Evolutionary conservation across 2,113 vertebrate species (phyloP), one percentile per base, ranked within the genome.

Genomic region (Scophthalmus maximus): DNA sequence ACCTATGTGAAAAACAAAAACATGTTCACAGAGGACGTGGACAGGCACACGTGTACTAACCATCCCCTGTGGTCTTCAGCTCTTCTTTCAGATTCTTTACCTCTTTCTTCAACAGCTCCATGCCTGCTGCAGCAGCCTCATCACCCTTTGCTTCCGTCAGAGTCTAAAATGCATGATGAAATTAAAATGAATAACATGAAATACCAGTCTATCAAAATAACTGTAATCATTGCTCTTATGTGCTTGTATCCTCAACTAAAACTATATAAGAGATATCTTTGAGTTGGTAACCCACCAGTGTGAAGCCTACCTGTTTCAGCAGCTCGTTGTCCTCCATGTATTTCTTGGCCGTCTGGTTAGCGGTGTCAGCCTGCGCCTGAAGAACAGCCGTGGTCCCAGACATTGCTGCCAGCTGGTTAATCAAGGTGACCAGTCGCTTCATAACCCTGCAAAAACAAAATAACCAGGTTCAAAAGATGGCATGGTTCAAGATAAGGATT

Each of bases 351-450:
- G 92, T 83, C 83, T 94, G 88, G 68, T 92, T 96, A 27, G 94
- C 91, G 61, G 83, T 89, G 10, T 95, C 95, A 58, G 94, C 94
- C 94, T 97, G 95, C 0, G 3, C 66, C 92, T 96, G 94, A 84
- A 98, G 89, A 49, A 86, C 91, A 49, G 79, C 84, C 23, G 92
- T 94, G 55, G 88, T 90, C 79, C 86, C 42, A 30, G 93, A 89
- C 42, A 83, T 91, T 44, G 89, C 87, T 51, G 96, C 96, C 87
- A 99, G 60, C 72, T 97, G 94, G 91, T 94, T 97, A 68, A 98
- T 96, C 88, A 99, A 93, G 7, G 94, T 96, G 79, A 97, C 69
- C 72, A 96, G 89, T 76, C 96, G 95, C 88, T 96, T 95, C 92
- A 98, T 91, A 15, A 94, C 90, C 11, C 94, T 94, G 75, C 0